Evolutionary conservation across 2,113 vertebrate species (phyloP).

Genomic region (Aptenodytes forsteri): DNA sequence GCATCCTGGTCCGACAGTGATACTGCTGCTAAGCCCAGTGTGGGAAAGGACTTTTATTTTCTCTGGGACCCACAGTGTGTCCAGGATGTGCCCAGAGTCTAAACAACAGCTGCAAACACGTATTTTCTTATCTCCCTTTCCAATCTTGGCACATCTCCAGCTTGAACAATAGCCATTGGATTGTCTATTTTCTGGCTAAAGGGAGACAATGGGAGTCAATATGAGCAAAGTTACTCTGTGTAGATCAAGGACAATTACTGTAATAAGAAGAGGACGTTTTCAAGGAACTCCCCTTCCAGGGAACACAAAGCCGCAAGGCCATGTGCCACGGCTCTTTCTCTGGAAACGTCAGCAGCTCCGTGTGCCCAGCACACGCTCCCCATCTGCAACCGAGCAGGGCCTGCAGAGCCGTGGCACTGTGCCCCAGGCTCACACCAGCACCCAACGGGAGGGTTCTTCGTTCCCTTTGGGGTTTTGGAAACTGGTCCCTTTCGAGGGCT

Average conservation of each 20-base stretch:
- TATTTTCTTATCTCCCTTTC: conserved; percentile 15
- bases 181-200: not conserved
- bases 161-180: conserved; percentile 22
- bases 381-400: fast-evolving
- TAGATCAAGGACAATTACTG: not conserved
- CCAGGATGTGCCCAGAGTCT: not conserved
- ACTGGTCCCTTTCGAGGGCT: not conserved
- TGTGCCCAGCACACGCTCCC: not conserved
- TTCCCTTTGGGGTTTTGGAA: not conserved
- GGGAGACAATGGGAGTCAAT: not conserved
- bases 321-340: not conserved
- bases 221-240: not conserved
- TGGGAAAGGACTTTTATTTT: not conserved
- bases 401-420: not conserved
- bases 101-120: conserved; percentile 35
- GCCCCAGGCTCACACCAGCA: not conserved
- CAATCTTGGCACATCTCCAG: conserved; percentile 5
- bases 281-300: not conserved
- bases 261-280: not conserved
- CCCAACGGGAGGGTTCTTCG: not conserved
- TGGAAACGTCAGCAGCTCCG: not conserved
- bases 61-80: not conserved
- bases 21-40: not conserved
- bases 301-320: not conserved
- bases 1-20: fast-evolving